phyloP scores from a whole-genome alignment of 2,113 vertebrate species.

The Balaeniceps rex region DNA sequence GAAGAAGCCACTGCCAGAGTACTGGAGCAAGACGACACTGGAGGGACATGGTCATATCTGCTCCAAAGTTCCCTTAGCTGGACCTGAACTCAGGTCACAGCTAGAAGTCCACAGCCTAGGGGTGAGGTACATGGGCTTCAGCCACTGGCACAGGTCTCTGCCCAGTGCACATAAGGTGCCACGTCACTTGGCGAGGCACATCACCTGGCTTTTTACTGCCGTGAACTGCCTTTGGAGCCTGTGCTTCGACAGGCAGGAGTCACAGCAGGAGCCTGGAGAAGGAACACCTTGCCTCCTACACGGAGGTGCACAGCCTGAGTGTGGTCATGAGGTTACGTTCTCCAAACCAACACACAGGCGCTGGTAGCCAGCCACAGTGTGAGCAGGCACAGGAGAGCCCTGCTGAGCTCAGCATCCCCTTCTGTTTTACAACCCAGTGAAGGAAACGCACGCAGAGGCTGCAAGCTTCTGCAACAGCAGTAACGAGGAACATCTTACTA shows the following conservation, averaged over 20 bases:
- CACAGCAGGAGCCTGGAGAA: neutral
- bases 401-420: neutral
- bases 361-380: fast-evolving
- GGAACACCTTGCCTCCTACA: neutral
- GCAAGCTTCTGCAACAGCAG: neutral
- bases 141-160: neutral
- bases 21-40: neutral
- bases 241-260: neutral
- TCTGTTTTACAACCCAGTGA: neutral
- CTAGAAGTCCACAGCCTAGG: neutral
- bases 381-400: neutral
- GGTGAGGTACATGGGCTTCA: neutral
- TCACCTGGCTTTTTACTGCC: neutral
- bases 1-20: neutral
- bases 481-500: fast-evolving
- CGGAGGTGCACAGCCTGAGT: fast-evolving
- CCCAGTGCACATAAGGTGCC: neutral
- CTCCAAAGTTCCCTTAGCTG: neutral
- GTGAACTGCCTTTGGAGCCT: fast-evolving
- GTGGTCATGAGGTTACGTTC: fast-evolving
- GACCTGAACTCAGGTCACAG: neutral
- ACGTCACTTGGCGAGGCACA: neutral
- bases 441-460: neutral
- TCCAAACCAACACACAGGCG: neutral
- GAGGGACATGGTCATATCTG: neutral